phyloP scores from a whole-genome alignment of 2,113 vertebrate genomes.

The Pionites leucogaster region DNA sequence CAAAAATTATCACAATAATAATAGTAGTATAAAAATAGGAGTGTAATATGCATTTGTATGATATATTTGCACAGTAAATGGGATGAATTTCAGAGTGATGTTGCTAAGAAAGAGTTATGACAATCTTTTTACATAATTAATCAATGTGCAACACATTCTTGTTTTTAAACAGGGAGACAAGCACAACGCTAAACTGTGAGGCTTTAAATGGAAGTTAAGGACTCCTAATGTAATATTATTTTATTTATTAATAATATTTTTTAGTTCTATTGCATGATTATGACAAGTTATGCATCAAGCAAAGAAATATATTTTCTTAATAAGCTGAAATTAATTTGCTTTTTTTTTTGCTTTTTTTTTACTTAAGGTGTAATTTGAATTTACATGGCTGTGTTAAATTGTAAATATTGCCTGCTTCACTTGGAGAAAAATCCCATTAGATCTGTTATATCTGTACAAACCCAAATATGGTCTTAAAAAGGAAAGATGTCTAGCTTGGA shows the following conservation, averaged over 20 bases:
- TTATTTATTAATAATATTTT: background rate
- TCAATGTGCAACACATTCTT: background rate
- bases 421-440: background rate
- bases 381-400: background rate
- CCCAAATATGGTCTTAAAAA: background rate
- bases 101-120: background rate
- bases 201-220: background rate
- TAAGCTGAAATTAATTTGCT: background rate
- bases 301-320: background rate
- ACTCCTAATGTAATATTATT: background rate
- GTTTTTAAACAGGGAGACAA: background rate
- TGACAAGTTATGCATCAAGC: background rate
- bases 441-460: background rate
- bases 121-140: background rate
- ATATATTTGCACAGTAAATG: constrained; percentile 19
- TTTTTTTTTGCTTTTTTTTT: too few relatives aligned
- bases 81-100: background rate
- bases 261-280: background rate
- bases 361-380: background rate
- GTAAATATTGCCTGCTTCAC: background rate
- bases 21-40: background rate
- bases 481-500: background rate
- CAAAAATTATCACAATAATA: constrained; percentile 35
- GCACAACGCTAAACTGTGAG: background rate
- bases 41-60: background rate